Conservation (phyloP, 2,797 vertebrate genomes). For the Parotocinclus haroldoi region DNA sequence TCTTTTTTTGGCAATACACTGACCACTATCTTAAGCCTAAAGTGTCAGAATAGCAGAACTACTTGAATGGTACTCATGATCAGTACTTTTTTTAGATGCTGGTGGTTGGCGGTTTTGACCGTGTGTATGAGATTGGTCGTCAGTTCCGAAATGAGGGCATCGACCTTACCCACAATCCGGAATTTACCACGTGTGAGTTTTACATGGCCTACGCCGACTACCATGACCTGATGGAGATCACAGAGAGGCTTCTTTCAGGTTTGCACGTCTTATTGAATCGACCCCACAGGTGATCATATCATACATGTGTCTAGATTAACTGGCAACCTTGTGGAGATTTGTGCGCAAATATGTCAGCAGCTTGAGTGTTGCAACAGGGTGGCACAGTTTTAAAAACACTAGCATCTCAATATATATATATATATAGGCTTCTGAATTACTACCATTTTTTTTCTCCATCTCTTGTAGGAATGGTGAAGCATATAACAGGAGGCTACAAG, state of each 20-base stretch:
- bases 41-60: not conserved
- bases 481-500: slow-evolving; percentile 87
- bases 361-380: no score
- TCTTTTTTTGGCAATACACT: not conserved
- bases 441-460: not conserved
- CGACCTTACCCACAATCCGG: slow-evolving; percentile 96
- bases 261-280: slow-evolving; percentile 1
- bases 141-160: slow-evolving; percentile 98
- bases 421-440: no score
- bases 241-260: slow-evolving; percentile 94
- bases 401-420: no score
- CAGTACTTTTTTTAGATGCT: slow-evolving; percentile 78
- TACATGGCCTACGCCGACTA: slow-evolving; percentile 99
- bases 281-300: no score
- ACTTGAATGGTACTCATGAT: not conserved
- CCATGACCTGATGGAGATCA: slow-evolving; percentile 93
- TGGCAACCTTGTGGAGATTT: no score
- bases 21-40: not conserved
- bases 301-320: no score
- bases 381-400: no score
- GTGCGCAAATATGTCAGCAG: no score
- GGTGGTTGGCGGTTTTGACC: slow-evolving; percentile 93
- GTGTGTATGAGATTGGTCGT: slow-evolving; percentile 94
- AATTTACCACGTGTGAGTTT: slow-evolving; percentile 98
- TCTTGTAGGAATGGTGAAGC: slow-evolving; percentile 90